phyloP scores from a whole-genome alignment of 2,113 vertebrate species.

The Myocastor coypus region DNA sequence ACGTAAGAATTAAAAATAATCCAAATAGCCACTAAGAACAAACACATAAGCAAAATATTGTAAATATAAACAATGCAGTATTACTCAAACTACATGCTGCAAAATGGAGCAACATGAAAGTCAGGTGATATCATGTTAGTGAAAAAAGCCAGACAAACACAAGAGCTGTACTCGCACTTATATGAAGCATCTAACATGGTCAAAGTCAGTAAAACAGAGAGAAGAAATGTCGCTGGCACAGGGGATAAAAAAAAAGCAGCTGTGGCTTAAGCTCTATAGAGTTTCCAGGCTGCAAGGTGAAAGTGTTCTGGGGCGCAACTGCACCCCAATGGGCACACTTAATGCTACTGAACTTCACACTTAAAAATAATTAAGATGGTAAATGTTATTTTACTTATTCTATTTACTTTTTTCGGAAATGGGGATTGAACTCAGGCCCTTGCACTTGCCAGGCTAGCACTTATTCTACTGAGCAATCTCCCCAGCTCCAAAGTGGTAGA shows the following conservation, averaged over 20 bases:
- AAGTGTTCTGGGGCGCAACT: background rate
- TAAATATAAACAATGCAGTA: background rate
- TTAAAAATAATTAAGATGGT: background rate
- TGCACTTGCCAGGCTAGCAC: too few relatives aligned
- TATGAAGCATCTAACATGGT: background rate
- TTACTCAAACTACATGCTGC: background rate
- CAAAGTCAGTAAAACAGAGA: background rate
- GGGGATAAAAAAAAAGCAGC: background rate
- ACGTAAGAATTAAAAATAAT: background rate
- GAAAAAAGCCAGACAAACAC: background rate
- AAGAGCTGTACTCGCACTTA: background rate
- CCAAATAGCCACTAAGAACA: background rate
- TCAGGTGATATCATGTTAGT: background rate
- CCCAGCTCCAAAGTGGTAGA: background rate
- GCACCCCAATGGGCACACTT: background rate
- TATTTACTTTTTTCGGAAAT: too few relatives aligned
- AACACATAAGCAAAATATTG: background rate
- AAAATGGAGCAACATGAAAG: background rate
- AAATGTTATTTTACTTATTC: background rate
- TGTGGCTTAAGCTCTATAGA: background rate
- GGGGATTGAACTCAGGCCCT: too few relatives aligned
- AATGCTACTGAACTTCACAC: background rate
- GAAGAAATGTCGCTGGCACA: background rate
- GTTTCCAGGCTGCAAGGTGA: background rate
- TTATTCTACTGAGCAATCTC: too few relatives aligned